Evolutionary conservation across 1,140 invertebrate genomes (phyloP), one percentile per base, ranked within the genome.

Genomic region (Ips nitidus): DNA sequence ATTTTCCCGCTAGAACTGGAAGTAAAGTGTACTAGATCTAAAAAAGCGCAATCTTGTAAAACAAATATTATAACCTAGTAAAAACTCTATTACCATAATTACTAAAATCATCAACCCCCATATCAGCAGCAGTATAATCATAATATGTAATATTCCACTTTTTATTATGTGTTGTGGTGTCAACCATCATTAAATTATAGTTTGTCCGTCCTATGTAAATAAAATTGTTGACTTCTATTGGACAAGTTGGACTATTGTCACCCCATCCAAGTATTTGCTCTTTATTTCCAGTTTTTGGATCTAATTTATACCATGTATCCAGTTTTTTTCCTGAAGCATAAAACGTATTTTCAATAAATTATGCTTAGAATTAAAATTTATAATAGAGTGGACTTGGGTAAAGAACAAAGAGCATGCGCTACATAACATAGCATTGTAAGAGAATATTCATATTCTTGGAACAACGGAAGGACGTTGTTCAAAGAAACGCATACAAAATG

Each of bases 61-160:
- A 59, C 8, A 59, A 41, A 38, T 59, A 8, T 5, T 59, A n/a
- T 41, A 8, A 59, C 8, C 1, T 8, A 59, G 4, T 55, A 37
- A 55, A 55, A 8, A 5, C 5, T 4, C 36, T 41, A 45, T 84
- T 81, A 95, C 94, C 92, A 86, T 97, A 96, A 82, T 92, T 90
- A 75, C 89, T 89, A 8, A 88, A 81, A 78, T 88, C 84, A 74
- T 94, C 89, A 63, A 87, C 84, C 38, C 86, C 87, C 84, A 94
- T 90, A 59, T 88, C 87, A 52, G 87, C 84, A 7, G 92, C 89
- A 1, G 92, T 88, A 81, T 95, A 95, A 82, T 94, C 92, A 77
- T 90, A 93, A 80, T 94, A 98, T 0, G 96, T 98, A 6, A 98
- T 91, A 84, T 99, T 98, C 95, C 96, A 99, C 76, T 90, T 90